Conservation (phyloP, 2,888 invertebrate genomes). For the Baronia brevicornis region DNA sequence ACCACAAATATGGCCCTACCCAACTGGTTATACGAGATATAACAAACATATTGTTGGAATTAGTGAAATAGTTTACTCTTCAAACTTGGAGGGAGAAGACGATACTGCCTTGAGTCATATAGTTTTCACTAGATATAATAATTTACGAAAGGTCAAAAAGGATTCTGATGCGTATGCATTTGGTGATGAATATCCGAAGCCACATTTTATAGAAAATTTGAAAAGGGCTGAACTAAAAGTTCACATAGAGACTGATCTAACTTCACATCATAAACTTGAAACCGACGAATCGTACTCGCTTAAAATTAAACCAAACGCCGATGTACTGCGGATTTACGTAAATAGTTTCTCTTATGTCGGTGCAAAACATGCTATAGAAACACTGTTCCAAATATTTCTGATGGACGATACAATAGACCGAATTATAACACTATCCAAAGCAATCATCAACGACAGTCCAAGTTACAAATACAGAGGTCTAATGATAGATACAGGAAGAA, state of each 20-base stretch:
- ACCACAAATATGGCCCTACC: conserved; percentile 84
- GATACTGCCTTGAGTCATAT: too few relatives aligned
- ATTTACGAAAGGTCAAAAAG: too few relatives aligned
- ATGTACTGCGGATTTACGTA: conserved; percentile 71
- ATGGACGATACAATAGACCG: conserved; percentile 79
- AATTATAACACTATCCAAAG: conserved; percentile 77
- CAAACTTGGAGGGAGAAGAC: too few relatives aligned
- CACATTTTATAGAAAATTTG: too few relatives aligned
- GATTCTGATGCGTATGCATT: too few relatives aligned
- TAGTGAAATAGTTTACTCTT: too few relatives aligned
- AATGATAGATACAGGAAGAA: conserved; percentile 91
- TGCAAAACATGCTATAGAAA: conserved; percentile 83
- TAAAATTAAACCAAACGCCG: conserved; percentile 56
- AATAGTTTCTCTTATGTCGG: conserved; percentile 79
- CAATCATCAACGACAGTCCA: conserved; percentile 83
- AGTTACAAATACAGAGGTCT: conserved; percentile 86
- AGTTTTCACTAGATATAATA: too few relatives aligned
- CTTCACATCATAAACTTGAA: conserved; percentile 75
- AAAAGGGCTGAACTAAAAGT: too few relatives aligned
- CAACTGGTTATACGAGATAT: conserved; percentile 79
- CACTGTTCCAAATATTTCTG: conserved; percentile 83
- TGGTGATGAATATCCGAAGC: too few relatives aligned
- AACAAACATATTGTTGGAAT: conserved; percentile 76
- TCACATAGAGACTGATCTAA: conserved; percentile 68
- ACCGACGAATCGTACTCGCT: conserved; percentile 84